These are phyloP conservation scores for Tipula helvola DNA, from an alignment of 2,888 invertebrate species.

Conservation along the genomic window DNA sequence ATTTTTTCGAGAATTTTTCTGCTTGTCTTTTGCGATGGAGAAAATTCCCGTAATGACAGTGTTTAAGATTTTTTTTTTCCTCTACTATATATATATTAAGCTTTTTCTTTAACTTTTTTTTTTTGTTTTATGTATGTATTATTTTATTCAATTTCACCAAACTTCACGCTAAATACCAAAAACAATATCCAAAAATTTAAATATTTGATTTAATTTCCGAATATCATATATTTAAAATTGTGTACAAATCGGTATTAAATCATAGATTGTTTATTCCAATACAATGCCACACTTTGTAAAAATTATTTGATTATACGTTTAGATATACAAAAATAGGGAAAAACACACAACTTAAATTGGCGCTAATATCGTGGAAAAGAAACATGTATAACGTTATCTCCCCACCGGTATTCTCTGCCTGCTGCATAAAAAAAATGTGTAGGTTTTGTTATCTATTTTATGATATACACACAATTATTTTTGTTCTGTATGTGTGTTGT, in stretches of 20 bases:
- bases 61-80: neutral
- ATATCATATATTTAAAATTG: neutral
- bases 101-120: neutral
- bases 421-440: neutral
- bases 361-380: neutral
- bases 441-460: constrained; percentile 4
- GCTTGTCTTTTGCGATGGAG: neutral
- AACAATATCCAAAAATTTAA: neutral
- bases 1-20: neutral
- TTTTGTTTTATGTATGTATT: neutral
- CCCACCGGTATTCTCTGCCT: neutral
- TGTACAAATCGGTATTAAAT: too few relatives aligned
- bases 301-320: neutral
- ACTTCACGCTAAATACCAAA: neutral
- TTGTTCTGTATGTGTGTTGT: neutral
- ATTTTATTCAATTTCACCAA: neutral
- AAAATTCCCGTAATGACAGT: constrained; percentile 4
- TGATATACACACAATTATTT: neutral
- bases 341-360: neutral
- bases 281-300: neutral
- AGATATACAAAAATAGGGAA: neutral
- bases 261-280: neutral
- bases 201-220: neutral
- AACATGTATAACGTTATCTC: neutral
- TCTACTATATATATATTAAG: neutral